Percentiles rank a stretch among this genome's conserved stretches.
Evolutionary conservation across 2,113 vertebrate genomes (phyloP).

Genomic region (Patagioenas fasciata): DNA sequence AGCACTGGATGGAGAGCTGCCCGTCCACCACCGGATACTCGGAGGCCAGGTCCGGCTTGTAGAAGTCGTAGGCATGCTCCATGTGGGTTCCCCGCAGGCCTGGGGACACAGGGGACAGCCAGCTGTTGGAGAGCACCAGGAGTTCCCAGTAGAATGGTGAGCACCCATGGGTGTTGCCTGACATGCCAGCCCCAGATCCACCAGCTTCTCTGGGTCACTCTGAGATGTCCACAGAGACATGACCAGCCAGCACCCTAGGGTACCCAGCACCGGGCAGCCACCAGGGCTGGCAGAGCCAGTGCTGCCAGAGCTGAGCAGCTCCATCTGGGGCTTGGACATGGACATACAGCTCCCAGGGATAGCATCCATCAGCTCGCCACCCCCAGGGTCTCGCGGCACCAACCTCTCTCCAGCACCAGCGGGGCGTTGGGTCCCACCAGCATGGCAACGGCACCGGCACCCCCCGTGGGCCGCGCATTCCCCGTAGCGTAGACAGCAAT

Average conservation of each 20-base stretch:
- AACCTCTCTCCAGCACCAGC: slow-evolving; percentile 77
- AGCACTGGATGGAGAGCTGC: slow-evolving; percentile 80
- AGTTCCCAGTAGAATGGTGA: accelerated
- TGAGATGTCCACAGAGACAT: too few species aligned
- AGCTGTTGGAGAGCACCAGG: accelerated
- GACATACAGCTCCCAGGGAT: accelerated
- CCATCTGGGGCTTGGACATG: background rate
- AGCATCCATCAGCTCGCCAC: accelerated
- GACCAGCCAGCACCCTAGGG: background rate
- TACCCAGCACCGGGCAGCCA: background rate
- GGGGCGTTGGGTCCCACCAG: slow-evolving; percentile 80
- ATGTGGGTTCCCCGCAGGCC: slow-evolving; percentile 81
- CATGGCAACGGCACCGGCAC: slow-evolving; percentile 80
- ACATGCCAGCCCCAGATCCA: background rate
- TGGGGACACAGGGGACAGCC: background rate
- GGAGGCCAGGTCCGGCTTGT: slow-evolving; percentile 72
- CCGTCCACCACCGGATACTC: slow-evolving; percentile 78
- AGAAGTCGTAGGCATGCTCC: slow-evolving; percentile 81
- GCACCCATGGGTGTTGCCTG: background rate
- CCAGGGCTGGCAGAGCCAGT: background rate
- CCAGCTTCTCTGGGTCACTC: background rate
- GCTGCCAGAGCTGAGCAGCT: background rate
- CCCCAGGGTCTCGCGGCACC: background rate
- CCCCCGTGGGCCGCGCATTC: slow-evolving; percentile 71
- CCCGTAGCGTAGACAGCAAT: slow-evolving; percentile 75